A percentile compares a stretch with the other conserved stretches of the same genome.
These are phyloP conservation scores for Muscidifurax raptorellus DNA, from an alignment of 1,140 invertebrate species.

Conservation along the genomic window DNA sequence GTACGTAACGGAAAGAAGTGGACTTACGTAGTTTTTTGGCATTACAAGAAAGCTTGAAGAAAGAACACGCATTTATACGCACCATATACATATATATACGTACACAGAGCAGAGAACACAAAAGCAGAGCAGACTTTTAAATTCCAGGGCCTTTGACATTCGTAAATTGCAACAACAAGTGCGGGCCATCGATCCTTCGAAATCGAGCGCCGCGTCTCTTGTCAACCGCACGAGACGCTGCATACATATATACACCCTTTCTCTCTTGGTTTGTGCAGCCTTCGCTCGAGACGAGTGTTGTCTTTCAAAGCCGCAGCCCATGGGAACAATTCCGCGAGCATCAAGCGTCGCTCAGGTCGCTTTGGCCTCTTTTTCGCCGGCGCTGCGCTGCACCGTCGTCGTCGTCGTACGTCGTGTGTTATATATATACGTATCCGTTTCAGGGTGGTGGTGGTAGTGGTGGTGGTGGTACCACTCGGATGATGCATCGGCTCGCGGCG, in stretches of 20 bases:
- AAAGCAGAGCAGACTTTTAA: too few relatives aligned
- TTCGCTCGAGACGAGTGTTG: slow-evolving; percentile 40
- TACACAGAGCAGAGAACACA: too few relatives aligned
- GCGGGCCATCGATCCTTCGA: slow-evolving; percentile 33
- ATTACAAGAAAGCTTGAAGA: background rate
- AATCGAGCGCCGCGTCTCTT: slow-evolving; percentile 42
- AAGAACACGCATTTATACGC: background rate
- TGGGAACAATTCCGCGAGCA: slow-evolving; percentile 48
- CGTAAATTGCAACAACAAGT: background rate
- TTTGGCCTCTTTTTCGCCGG: background rate
- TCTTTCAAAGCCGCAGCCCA: slow-evolving; percentile 54
- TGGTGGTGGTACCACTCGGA: background rate
- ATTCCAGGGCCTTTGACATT: background rate
- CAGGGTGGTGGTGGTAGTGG: slow-evolving; percentile 2
- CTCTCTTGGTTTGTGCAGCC: background rate
- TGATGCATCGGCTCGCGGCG: slow-evolving; percentile 19
- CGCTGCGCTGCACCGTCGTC: background rate
- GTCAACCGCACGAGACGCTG: slow-evolving; percentile 43
- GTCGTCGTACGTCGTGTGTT: background rate
- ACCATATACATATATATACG: too few relatives aligned
- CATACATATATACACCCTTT: background rate
- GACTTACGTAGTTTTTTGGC: too few relatives aligned
- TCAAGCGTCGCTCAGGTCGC: background rate
- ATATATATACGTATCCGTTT: slow-evolving; percentile 39
- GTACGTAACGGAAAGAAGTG: too few relatives aligned